Percentiles rank a stretch among this genome's conserved stretches.
Evolutionary conservation across 2,888 invertebrate genomes (phyloP).

Genomic region (Ennomos fuscantarius): DNA sequence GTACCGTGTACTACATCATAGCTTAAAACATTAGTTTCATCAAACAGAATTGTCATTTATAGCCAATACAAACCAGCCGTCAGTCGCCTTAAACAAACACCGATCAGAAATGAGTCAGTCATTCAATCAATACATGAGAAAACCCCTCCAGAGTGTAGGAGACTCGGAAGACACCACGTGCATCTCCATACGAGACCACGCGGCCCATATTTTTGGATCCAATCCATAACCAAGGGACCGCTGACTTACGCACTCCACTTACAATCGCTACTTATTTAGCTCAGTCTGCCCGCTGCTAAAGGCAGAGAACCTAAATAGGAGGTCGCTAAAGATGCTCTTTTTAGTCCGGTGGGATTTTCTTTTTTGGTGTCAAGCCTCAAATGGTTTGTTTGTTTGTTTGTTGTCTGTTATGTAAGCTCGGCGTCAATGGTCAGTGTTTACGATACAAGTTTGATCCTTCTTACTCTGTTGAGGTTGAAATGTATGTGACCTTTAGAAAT

Average conservation of each 20-base stretch:
- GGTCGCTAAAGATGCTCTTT: slow-evolving; percentile 66
- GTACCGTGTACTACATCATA: no score
- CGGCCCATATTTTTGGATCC: slow-evolving; percentile 77
- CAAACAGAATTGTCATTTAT: neutral
- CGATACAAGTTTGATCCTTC: slow-evolving; percentile 28
- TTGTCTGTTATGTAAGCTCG: slow-evolving; percentile 53
- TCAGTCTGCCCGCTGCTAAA: slow-evolving; percentile 52
- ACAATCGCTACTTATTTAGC: slow-evolving; percentile 63
- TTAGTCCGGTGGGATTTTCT: slow-evolving; percentile 62
- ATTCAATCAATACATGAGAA: slow-evolving; percentile 45
- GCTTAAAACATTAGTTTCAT: no score
- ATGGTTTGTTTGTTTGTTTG: slow-evolving; percentile 37
- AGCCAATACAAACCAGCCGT: slow-evolving; percentile 10
- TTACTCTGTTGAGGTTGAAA: slow-evolving; percentile 37
- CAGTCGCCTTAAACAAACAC: slow-evolving; percentile 7
- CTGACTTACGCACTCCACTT: slow-evolving; percentile 59
- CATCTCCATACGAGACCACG: slow-evolving; percentile 64
- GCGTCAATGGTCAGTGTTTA: slow-evolving; percentile 40
- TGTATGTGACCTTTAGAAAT: slow-evolving; percentile 30
- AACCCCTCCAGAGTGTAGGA: slow-evolving; percentile 47
- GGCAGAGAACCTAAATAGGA: slow-evolving; percentile 64
- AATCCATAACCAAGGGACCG: slow-evolving; percentile 69
- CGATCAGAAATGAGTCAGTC: slow-evolving; percentile 25
- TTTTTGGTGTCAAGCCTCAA: slow-evolving; percentile 63
- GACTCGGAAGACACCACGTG: slow-evolving; percentile 68